Percentiles rank a stretch among this genome's conserved stretches.
These are phyloP conservation scores for Polymixis flavicincta DNA, from an alignment of 2,888 invertebrate genomes.

Conservation along the genomic window DNA sequence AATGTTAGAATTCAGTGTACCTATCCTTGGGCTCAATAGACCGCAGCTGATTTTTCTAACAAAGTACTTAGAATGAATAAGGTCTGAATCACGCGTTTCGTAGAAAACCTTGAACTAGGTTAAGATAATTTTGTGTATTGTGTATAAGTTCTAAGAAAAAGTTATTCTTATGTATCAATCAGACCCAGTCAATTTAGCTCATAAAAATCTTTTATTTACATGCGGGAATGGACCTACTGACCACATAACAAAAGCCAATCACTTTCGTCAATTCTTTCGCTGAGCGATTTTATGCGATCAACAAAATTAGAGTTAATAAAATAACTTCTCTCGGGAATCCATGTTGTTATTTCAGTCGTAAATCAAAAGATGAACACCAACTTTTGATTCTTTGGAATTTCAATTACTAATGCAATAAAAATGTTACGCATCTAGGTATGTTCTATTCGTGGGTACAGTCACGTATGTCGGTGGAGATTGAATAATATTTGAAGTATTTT, in stretches of 20 bases:
- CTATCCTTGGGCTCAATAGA: neutral
- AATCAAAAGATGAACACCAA: slow-evolving; percentile 15
- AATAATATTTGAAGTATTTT: neutral
- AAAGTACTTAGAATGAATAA: neutral
- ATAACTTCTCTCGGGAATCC: slow-evolving; percentile 4
- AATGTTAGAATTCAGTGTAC: neutral
- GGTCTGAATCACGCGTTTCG: neutral
- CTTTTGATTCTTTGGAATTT: neutral
- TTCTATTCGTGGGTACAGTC: slow-evolving; percentile 13
- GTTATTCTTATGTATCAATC: neutral
- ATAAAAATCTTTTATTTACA: neutral
- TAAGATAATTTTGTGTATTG: neutral
- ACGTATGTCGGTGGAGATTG: neutral
- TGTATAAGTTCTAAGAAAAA: neutral
- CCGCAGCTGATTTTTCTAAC: neutral
- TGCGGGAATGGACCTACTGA: neutral
- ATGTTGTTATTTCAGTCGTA: slow-evolving; percentile 17
- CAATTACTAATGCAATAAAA: slow-evolving; percentile 22
- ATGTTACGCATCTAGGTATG: neutral
- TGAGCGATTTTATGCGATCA: neutral
- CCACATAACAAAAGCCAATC: neutral
- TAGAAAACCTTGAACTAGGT: slow-evolving; percentile 3
- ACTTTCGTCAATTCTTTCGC: slow-evolving; percentile 14
- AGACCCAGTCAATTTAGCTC: neutral
- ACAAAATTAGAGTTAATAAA: slow-evolving; percentile 22